Percentiles rank a stretch among this genome's conserved stretches.
These are phyloP conservation scores for Carlito syrichta DNA, from an alignment of 2,113 vertebrate species.

Conservation along the genomic window DNA sequence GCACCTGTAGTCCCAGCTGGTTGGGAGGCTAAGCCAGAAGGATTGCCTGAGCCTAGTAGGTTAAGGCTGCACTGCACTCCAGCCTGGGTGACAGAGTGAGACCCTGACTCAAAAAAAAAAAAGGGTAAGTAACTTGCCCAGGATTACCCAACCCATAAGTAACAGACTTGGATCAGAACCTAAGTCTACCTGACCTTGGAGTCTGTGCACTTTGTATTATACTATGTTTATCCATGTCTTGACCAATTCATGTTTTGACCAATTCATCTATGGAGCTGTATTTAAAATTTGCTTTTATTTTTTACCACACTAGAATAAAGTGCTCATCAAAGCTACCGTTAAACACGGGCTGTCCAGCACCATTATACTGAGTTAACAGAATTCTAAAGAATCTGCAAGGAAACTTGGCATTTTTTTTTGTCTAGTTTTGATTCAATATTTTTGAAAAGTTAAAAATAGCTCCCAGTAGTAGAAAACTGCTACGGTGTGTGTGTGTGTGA, in stretches of 20 bases:
- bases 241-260: neutral
- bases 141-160: neutral
- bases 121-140: neutral
- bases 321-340: neutral
- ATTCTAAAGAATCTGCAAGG: neutral
- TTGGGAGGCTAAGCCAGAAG: too few relatives aligned
- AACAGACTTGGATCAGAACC: neutral
- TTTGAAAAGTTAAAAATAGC: neutral
- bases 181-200: neutral
- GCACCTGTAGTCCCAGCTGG: too few relatives aligned
- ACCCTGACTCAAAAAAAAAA: too few relatives aligned
- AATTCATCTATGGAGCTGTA: neutral
- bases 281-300: neutral
- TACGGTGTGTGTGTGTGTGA: too few relatives aligned
- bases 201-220: neutral
- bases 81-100: too few relatives aligned
- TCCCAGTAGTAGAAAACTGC: too few relatives aligned
- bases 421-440: neutral
- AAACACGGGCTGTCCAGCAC: neutral
- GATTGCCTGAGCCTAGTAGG: too few relatives aligned
- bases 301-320: neutral
- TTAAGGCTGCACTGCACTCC: too few relatives aligned
- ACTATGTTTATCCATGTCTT: neutral
- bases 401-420: neutral
- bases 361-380: neutral